These are phyloP conservation scores for Solea senegalensis DNA, from an alignment of 2,113 vertebrate genomes.

Conservation along the genomic window DNA sequence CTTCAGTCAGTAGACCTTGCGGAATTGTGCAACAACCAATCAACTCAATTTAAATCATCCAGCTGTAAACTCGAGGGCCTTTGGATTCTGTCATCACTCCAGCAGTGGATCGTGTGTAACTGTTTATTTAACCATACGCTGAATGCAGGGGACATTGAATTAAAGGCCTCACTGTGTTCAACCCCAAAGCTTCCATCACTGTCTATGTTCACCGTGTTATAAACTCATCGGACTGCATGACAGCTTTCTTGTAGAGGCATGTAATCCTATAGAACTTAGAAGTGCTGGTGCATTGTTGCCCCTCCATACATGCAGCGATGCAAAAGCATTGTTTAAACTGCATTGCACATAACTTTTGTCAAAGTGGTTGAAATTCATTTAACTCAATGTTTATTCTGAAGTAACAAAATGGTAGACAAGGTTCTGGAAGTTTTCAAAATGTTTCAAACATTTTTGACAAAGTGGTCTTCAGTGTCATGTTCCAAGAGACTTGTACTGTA, in stretches of 20 bases:
- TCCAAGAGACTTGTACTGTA: too few species aligned
- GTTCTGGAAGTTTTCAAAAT: too few species aligned
- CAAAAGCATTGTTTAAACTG: slow-evolving; percentile 8
- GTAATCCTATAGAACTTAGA: slow-evolving; percentile 56
- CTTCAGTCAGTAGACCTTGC: slow-evolving; percentile 57
- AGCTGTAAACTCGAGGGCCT: slow-evolving; percentile 8
- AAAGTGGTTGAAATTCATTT: too few species aligned
- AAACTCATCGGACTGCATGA: slow-evolving; percentile 27
- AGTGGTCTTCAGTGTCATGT: too few species aligned
- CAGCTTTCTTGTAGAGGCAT: slow-evolving; percentile 57
- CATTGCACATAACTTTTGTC: too few species aligned
- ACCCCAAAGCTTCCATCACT: slow-evolving; percentile 32
- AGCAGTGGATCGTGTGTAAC: slow-evolving; percentile 32
- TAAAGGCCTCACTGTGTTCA: slow-evolving; percentile 65
- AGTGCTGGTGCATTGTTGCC: slow-evolving; percentile 56
- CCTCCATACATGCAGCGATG: slow-evolving; percentile 43
- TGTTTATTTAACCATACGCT: slow-evolving; percentile 57
- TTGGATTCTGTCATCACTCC: slow-evolving; percentile 25
- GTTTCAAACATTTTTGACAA: too few species aligned
- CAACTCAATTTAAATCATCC: neutral
- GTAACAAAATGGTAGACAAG: too few species aligned
- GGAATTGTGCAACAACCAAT: slow-evolving; percentile 8
- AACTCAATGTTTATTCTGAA: too few species aligned
- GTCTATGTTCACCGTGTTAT: slow-evolving; percentile 64
- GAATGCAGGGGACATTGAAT: slow-evolving; percentile 60